Conservation (phyloP, 2,797 vertebrate genomes). For the Chrosomus eos region DNA sequence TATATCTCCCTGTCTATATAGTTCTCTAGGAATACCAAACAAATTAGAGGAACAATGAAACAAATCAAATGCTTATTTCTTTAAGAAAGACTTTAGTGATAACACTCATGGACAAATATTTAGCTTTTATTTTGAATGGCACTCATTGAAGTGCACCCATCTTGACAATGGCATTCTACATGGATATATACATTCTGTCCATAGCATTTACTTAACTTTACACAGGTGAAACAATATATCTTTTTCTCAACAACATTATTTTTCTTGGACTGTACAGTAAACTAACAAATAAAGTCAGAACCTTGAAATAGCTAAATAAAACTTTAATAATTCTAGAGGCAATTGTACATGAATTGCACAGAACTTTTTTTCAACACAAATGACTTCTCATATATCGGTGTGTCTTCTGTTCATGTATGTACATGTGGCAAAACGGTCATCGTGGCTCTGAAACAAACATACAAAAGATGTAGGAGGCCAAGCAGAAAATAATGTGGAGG, state of each 20-base stretch:
- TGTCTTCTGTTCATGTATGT: slow-evolving; percentile 71
- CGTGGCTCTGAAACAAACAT: slow-evolving; percentile 70
- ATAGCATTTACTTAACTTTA: slow-evolving; percentile 51
- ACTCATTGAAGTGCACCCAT: slow-evolving; percentile 27
- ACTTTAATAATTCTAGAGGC: slow-evolving; percentile 92
- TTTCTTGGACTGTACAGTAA: slow-evolving; percentile 36
- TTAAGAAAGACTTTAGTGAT: not conserved
- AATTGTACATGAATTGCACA: slow-evolving; percentile 91
- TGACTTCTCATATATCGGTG: slow-evolving; percentile 82
- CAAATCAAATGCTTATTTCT: not conserved
- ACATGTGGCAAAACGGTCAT: slow-evolving; percentile 84
- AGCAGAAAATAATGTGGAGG: slow-evolving; percentile 45
- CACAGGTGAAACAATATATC: slow-evolving; percentile 45
- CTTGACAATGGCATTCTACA: slow-evolving; percentile 51
- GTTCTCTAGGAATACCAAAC: not conserved
- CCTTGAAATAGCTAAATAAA: slow-evolving; percentile 92
- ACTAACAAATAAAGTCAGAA: slow-evolving; percentile 51
- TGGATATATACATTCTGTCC: slow-evolving; percentile 49
- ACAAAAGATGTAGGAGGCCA: slow-evolving; percentile 54
- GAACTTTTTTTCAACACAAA: slow-evolving; percentile 82
- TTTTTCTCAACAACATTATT: slow-evolving; percentile 37
- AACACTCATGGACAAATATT: slow-evolving; percentile 46
- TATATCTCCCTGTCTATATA: too few species aligned
- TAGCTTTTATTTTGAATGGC: slow-evolving; percentile 37
- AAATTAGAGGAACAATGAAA: not conserved